A percentile compares a stretch with the other conserved stretches of the same genome.
Conservation (phyloP, 2,797 vertebrate species). For the Borostomias antarcticus region DNA sequence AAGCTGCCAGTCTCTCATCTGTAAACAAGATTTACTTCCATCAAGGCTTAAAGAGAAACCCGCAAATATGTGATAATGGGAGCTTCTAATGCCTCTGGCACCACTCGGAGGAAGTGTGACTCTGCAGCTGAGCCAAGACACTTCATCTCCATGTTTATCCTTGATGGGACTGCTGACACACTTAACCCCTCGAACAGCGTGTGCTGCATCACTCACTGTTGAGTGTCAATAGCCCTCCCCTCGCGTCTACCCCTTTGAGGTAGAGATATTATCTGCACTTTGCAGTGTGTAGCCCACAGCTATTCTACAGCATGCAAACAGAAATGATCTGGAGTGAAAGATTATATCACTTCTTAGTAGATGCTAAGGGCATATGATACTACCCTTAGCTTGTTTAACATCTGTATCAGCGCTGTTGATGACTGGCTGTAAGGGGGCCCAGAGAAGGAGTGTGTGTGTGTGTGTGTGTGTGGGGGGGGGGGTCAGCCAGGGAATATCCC, state of each 20-base stretch:
- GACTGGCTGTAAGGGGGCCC: background rate
- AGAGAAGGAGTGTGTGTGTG: slow-evolving; percentile 23
- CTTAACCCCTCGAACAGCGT: slow-evolving; percentile 15
- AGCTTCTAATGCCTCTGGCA: slow-evolving; percentile 48
- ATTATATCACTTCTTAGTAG: no score
- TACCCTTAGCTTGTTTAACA: slow-evolving; percentile 14
- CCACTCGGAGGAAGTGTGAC: slow-evolving; percentile 24
- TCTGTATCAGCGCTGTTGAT: slow-evolving; percentile 22
- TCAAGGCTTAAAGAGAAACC: slow-evolving; percentile 33
- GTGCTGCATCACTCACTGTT: slow-evolving; percentile 16
- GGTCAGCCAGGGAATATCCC: background rate
- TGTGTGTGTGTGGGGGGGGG: background rate
- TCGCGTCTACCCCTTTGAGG: background rate
- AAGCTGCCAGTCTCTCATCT: slow-evolving; percentile 15
- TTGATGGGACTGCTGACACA: slow-evolving; percentile 33
- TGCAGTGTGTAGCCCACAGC: background rate
- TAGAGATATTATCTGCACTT: background rate
- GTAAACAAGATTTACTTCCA: slow-evolving; percentile 13
- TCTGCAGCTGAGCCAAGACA: slow-evolving; percentile 13
- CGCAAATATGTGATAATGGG: slow-evolving; percentile 53
- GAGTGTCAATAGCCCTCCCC: slow-evolving; percentile 11
- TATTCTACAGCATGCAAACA: background rate
- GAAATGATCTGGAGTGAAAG: background rate
- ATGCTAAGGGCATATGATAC: background rate
- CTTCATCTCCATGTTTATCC: slow-evolving; percentile 37